These are phyloP conservation scores for Helostoma temminkii DNA, from an alignment of 2,797 vertebrate genomes.

Conservation along the genomic window DNA sequence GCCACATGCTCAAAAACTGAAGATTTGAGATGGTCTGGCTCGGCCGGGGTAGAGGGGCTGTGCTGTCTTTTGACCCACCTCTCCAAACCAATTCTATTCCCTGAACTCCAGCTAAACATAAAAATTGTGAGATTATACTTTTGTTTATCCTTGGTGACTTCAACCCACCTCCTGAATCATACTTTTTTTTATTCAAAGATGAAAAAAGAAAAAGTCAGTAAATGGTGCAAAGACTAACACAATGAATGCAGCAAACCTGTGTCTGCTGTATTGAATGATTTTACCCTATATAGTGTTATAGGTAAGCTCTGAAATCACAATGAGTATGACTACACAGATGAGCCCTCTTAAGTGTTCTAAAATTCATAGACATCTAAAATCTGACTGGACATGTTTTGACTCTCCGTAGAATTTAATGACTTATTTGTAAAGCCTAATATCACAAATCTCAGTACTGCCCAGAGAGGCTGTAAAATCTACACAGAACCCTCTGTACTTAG, in stretches of 20 bases:
- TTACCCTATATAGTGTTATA: background rate
- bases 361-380: slow-evolving; percentile 1
- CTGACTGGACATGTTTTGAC: slow-evolving; percentile 19
- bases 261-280: background rate
- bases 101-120: too few relatives aligned
- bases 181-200: slow-evolving; percentile 3
- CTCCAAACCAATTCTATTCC: too few relatives aligned
- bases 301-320: slow-evolving; percentile 2
- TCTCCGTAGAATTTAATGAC: background rate
- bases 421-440: too few relatives aligned
- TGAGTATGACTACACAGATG: background rate
- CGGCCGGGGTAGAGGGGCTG: too few relatives aligned
- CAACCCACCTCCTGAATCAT: slow-evolving; percentile 12
- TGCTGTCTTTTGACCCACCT: too few relatives aligned
- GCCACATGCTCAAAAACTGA: too few relatives aligned
- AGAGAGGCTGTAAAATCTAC: too few relatives aligned
- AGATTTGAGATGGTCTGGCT: too few relatives aligned
- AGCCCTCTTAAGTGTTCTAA: background rate
- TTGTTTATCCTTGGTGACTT: too few relatives aligned
- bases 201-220: background rate
- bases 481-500: too few relatives aligned
- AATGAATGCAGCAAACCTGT: background rate
- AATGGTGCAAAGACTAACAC: background rate
- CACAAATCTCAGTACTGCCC: too few relatives aligned
- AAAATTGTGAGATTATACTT: too few relatives aligned